Conservation (phyloP, 2,888 invertebrate species). For the Cancer borealis region DNA sequence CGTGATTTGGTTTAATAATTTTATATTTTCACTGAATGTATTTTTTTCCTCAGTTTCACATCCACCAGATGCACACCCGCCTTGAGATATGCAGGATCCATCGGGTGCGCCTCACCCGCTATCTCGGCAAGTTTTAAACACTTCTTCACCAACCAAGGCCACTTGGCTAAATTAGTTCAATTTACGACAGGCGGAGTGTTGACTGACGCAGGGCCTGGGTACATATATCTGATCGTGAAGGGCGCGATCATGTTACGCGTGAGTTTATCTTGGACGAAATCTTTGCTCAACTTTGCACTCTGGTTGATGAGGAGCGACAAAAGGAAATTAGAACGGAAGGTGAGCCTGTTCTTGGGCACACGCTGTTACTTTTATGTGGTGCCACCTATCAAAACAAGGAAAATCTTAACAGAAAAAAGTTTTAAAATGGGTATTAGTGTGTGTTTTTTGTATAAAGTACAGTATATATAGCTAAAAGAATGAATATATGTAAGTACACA, state of each 20-base stretch:
- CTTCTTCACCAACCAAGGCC: neutral
- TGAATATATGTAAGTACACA: neutral
- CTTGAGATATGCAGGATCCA: neutral
- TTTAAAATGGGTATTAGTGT: neutral
- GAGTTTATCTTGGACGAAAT: constrained; percentile 27
- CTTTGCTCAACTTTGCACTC: constrained; percentile 34
- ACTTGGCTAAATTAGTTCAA: constrained; percentile 33
- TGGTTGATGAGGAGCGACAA: neutral
- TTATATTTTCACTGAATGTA: neutral
- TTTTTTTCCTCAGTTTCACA: neutral
- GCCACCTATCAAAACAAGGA: neutral
- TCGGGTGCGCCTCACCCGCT: neutral
- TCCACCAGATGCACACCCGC: neutral
- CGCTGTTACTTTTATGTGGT: neutral
- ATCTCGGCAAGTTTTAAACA: constrained; percentile 34
- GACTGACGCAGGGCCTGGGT: constrained; percentile 13
- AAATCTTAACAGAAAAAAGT: neutral
- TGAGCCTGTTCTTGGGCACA: neutral
- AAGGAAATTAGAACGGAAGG: neutral
- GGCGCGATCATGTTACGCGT: constrained; percentile 34
- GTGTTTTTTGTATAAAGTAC: neutral
- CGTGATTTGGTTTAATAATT: neutral
- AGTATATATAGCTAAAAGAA: neutral
- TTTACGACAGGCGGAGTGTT: constrained; percentile 16
- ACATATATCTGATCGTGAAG: constrained; percentile 14